Evolutionary conservation across 2,797 vertebrate species (phyloP).

Genomic region (Labeo calbasu): DNA sequence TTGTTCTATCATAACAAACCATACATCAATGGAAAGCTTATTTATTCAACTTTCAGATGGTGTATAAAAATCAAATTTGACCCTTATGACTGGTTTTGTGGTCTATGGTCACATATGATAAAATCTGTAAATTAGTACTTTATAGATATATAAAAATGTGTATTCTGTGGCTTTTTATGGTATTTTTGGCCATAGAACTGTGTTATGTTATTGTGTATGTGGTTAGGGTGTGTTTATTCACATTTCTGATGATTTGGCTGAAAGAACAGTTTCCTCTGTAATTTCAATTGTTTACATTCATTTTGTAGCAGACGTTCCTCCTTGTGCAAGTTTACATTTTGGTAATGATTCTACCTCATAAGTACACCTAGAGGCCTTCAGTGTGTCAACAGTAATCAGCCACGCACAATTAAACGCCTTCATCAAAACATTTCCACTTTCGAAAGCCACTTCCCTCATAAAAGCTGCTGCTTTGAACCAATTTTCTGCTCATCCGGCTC

Average conservation of each 20-base stretch:
- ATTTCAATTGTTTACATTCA: slow-evolving; percentile 23
- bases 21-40: no score
- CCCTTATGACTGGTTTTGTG: no score
- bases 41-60: no score
- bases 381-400: slow-evolving; percentile 34
- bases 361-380: slow-evolving; percentile 20
- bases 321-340: slow-evolving; percentile 37
- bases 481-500: slow-evolving; percentile 23
- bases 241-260: slow-evolving; percentile 12
- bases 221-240: neutral
- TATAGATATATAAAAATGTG: neutral
- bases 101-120: no score
- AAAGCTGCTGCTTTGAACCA: slow-evolving; percentile 6
- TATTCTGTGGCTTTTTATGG: neutral
- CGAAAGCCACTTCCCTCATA: neutral
- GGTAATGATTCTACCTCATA: slow-evolving; percentile 32
- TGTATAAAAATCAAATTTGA: no score
- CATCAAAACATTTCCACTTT: slow-evolving; percentile 37
- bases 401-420: slow-evolving; percentile 44
- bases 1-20: no score
- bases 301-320: slow-evolving; percentile 8
- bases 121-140: neutral
- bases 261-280: slow-evolving; percentile 3
- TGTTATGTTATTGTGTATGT: slow-evolving; percentile 7
- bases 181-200: neutral